Conservation (phyloP, 2,797 vertebrate genomes). For the Spondyliosoma cantharus region DNA sequence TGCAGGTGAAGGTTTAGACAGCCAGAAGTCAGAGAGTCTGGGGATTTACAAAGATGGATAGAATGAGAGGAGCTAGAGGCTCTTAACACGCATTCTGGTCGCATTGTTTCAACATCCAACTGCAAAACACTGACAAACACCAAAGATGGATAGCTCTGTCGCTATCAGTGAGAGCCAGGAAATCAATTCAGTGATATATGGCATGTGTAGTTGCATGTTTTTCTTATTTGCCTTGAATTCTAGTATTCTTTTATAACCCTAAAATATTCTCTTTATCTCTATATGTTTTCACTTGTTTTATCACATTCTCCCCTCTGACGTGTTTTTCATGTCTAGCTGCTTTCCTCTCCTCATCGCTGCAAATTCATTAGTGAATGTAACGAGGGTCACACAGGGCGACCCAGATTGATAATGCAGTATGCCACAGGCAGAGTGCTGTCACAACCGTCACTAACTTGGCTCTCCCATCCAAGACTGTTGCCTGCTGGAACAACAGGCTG, state of each 20-base stretch:
- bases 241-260: neutral
- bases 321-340: neutral
- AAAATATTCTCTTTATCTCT: neutral
- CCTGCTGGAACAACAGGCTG: conserved; percentile 63
- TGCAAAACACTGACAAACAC: conserved; percentile 16
- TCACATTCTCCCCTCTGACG: neutral
- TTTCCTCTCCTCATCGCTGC: neutral
- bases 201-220: neutral
- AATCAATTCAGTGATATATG: conserved; percentile 32
- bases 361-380: conserved; percentile 41
- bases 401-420: conserved; percentile 64
- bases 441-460: conserved; percentile 51
- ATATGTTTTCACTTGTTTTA: neutral
- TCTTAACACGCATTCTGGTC: conserved; percentile 25
- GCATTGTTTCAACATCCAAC: conserved; percentile 32
- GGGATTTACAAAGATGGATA: conserved; percentile 65
- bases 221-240: neutral
- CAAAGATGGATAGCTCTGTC: conserved; percentile 30
- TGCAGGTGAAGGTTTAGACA: conserved; percentile 67
- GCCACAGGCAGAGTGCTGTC: conserved; percentile 57
- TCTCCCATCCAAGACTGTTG: conserved; percentile 51
- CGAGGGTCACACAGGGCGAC: conserved; percentile 52
- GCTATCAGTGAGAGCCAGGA: conserved; percentile 1
- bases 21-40: conserved; percentile 53
- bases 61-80: conserved; percentile 34